Base-by-base conservation (phyloP, 2,888 invertebrate genomes). In the Plutella xylostella region DNA sequence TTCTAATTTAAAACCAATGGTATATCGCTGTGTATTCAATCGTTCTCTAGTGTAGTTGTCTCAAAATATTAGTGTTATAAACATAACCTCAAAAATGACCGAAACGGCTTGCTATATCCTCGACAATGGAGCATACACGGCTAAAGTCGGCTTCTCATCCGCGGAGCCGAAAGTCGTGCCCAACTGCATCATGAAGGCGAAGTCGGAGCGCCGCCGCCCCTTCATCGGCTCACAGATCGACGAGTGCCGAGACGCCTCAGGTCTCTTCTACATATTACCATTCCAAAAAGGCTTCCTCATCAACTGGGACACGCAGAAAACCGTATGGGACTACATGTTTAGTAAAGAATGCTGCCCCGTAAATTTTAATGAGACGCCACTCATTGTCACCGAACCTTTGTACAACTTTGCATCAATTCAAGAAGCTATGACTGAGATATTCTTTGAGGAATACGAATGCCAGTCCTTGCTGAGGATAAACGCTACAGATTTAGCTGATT, bases 111-210 rank as follows among this genome's bases (percentile, higher is more conserved):
- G 83, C 51, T 88, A 89, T 63, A 88, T 95, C 45, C 68, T 96
- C 35, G 97, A 97, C 66, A 97, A 96, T 84, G 97, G 97, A 14
- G 97, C 91, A 0, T 92, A 91, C 63, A 88, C 89, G 0, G 90
- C 92, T 1, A 97, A 97, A 87, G 90, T 91, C 45, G 97, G 96
- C n/a, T 87, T 90, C 58, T 88, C 92, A 1, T 87, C 85, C 6
- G 87, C 86, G 55, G 79, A 89, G 47, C 91, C 95, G 5, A 90
- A 88, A 60, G 65, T 93, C 14, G 87, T 96, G 42, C 97, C 98
- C 0, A 99, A 99, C 75, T 96, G 95, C 62, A 94, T 99, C 21
- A 96, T 97, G 89, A 99, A 99, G 86, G 97, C 97, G 0, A 98
- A 98, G 75, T 96, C 95, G 43, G 98, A 99, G 72, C 85, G 97